Evolutionary conservation across 2,888 invertebrate genomes (phyloP).

Genomic region (Oscheius sp.): DNA sequence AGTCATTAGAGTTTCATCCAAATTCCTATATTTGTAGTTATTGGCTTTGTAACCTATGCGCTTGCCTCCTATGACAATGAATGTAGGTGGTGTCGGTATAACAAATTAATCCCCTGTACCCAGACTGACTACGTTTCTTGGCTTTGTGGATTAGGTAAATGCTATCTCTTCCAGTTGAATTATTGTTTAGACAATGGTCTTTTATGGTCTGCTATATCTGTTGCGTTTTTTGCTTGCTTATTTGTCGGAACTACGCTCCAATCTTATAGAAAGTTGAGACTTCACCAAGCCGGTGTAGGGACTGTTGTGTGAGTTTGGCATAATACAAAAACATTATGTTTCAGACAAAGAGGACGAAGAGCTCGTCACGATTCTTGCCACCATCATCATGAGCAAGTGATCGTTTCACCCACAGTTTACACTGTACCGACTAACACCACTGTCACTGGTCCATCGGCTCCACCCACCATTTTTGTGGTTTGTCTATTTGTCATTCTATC

Average conservation of each 20-base stretch:
- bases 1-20: constrained; percentile 6
- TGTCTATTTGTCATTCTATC: background rate
- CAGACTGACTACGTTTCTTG: background rate
- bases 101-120: background rate
- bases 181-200: background rate
- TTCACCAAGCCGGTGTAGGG: background rate
- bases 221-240: constrained; percentile 16
- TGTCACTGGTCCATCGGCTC: background rate
- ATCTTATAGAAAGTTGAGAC: constrained; percentile 2
- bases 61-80: background rate
- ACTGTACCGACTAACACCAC: constrained; percentile 4
- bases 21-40: constrained; percentile 19
- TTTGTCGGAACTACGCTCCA: background rate
- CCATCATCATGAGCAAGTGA: background rate
- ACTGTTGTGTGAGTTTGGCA: background rate
- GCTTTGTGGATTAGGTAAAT: constrained; percentile 5
- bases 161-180: background rate
- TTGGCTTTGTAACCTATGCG: constrained; percentile 12
- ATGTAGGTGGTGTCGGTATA: background rate
- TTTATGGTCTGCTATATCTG: constrained; percentile 11
- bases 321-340: background rate
- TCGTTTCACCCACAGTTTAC: constrained; percentile 11
- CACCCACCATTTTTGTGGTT: constrained; percentile 1
- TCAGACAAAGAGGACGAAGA: background rate
- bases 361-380: background rate